phyloP scores from a whole-genome alignment of 1,140 invertebrate genomes.

The Gryllus bimaculatus region DNA sequence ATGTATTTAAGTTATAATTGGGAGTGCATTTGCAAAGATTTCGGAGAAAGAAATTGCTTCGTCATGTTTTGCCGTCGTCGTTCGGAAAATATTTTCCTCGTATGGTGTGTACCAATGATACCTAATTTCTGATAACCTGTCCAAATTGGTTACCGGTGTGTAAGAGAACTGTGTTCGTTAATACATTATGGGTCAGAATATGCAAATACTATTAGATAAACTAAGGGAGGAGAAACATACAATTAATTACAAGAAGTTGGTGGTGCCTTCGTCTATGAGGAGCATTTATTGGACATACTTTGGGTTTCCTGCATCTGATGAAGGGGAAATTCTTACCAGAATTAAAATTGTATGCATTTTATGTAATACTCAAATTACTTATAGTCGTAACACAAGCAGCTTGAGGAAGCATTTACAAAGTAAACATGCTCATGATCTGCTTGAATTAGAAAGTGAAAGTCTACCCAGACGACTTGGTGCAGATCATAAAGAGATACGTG shows the following conservation, averaged over 20 bases:
- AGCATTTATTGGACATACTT: conserved; percentile 57
- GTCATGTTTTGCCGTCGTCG: neutral
- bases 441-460: conserved; percentile 35
- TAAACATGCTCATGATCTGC: conserved; percentile 42
- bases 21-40: neutral
- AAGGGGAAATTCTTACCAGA: conserved; percentile 51
- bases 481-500: conserved; percentile 35
- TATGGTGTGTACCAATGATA: neutral
- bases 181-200: conserved; percentile 27
- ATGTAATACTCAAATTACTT: conserved; percentile 50
- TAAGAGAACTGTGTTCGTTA: neutral
- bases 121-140: no score
- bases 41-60: neutral
- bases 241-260: conserved; percentile 40
- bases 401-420: conserved; percentile 51
- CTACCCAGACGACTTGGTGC: conserved; percentile 11
- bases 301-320: conserved; percentile 50
- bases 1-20: conserved; percentile 1
- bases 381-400: conserved; percentile 54
- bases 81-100: conserved; percentile 23
- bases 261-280: conserved; percentile 48
- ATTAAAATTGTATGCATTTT: conserved; percentile 50
- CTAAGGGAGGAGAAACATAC: conserved; percentile 33
- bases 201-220: conserved; percentile 35
- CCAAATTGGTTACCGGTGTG: no score